Percentiles rank a stretch among this genome's conserved stretches.
phyloP scores from a whole-genome alignment of 2,113 vertebrate genomes.

The Cyprinodon tularosa region DNA sequence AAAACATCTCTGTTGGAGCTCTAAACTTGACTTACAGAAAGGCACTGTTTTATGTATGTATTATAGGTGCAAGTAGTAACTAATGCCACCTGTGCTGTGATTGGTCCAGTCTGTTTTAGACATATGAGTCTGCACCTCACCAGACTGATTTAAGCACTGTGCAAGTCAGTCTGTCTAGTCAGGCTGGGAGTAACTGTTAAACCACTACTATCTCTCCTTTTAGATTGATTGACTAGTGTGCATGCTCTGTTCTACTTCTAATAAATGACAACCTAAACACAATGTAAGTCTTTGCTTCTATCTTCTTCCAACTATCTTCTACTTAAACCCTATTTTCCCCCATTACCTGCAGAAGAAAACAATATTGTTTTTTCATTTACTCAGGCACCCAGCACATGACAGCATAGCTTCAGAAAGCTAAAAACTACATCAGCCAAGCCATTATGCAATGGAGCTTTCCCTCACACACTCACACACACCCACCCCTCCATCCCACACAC shows the following conservation, averaged over 20 bases:
- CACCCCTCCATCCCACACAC: slow-evolving; percentile 38
- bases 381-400: slow-evolving; percentile 62
- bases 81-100: too few relatives aligned
- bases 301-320: slow-evolving; percentile 19
- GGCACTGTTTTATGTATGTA: too few relatives aligned
- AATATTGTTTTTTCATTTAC: slow-evolving; percentile 62
- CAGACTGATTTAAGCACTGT: too few relatives aligned
- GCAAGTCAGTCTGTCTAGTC: too few relatives aligned
- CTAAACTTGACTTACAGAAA: too few relatives aligned
- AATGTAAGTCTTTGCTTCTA: slow-evolving; percentile 33
- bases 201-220: not conserved
- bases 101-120: too few relatives aligned
- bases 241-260: slow-evolving; percentile 31
- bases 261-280: slow-evolving; percentile 37
- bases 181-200: not conserved
- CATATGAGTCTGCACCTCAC: too few relatives aligned
- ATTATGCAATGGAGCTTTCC: slow-evolving; percentile 49
- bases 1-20: too few relatives aligned
- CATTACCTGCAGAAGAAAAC: slow-evolving; percentile 30
- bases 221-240: slow-evolving; percentile 30
- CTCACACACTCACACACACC: slow-evolving; percentile 17
- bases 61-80: too few relatives aligned
- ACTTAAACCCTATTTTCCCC: slow-evolving; percentile 26
- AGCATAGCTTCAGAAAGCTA: slow-evolving; percentile 57
- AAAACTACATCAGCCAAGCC: slow-evolving; percentile 64